A percentile compares a stretch with the other conserved stretches of the same genome.
Conservation (phyloP, 1,140 invertebrate genomes). For the Bilobella aurantiaca region DNA sequence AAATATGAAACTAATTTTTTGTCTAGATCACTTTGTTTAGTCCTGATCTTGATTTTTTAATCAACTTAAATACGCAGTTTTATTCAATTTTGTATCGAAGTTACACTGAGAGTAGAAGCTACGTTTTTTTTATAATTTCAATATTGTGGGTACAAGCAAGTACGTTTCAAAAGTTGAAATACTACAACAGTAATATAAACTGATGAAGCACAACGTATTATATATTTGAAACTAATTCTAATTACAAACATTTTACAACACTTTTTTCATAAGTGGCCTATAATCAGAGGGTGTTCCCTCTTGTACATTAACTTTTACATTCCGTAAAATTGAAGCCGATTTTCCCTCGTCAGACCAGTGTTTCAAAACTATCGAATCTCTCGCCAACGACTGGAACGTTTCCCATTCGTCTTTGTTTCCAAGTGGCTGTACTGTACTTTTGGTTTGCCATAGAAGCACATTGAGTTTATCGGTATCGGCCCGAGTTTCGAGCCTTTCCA, state of each 20-base stretch:
- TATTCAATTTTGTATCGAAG: background rate
- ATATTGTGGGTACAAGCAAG: no score
- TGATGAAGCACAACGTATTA: no score
- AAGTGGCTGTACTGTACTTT: background rate
- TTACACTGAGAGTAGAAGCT: no score
- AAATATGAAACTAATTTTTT: no score
- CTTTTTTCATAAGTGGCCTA: background rate
- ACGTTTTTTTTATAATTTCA: no score
- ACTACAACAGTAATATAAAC: no score
- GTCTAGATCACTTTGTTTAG: no score
- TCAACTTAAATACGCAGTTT: no score
- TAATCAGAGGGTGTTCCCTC: background rate
- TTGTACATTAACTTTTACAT: background rate
- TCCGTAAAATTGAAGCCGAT: background rate
- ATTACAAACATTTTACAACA: background rate
- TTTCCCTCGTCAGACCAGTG: background rate
- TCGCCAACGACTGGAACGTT: background rate
- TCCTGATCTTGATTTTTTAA: no score
- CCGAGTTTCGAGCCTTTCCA: background rate
- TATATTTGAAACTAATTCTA: no score
- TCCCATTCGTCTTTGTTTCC: background rate
- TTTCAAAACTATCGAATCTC: background rate
- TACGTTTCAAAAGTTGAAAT: no score
- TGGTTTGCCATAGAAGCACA: slow-evolving; percentile 3
- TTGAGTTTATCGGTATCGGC: background rate